phyloP scores from a whole-genome alignment of 2,888 invertebrate species.

The Dolomedes plantarius region DNA sequence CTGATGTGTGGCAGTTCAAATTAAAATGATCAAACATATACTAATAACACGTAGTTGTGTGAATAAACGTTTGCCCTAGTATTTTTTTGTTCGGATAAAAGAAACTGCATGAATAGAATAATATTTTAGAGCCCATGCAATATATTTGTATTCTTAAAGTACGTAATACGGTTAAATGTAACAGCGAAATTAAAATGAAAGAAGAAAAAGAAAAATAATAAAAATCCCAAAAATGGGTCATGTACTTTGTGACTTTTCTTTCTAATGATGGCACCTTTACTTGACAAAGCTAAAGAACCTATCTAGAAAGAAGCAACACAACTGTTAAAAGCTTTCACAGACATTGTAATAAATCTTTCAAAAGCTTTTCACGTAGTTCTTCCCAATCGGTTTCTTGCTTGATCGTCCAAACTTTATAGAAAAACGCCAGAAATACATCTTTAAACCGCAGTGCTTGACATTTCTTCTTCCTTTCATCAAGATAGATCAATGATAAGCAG shows the following conservation, averaged over 20 bases:
- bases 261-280: constrained; percentile 9
- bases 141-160: too few species aligned
- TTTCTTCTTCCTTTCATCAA: background rate
- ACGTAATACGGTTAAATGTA: too few species aligned
- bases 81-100: too few species aligned
- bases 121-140: too few species aligned
- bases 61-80: too few species aligned
- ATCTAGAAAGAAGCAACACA: background rate
- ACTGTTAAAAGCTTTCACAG: background rate
- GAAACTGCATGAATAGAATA: too few species aligned
- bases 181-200: background rate
- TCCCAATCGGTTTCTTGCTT: background rate
- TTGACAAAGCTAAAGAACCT: background rate
- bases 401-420: background rate
- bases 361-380: background rate
- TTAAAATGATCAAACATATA: too few species aligned
- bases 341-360: constrained; percentile 8
- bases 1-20: too few species aligned
- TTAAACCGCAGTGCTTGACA: background rate
- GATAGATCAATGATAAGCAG: background rate
- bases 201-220: background rate
- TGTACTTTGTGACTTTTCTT: background rate
- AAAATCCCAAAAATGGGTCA: background rate
- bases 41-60: too few species aligned
- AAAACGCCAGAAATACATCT: background rate